These are phyloP conservation scores for Ornithoptera alexandrae DNA, from an alignment of 2,888 invertebrate species.

Conservation along the genomic window DNA sequence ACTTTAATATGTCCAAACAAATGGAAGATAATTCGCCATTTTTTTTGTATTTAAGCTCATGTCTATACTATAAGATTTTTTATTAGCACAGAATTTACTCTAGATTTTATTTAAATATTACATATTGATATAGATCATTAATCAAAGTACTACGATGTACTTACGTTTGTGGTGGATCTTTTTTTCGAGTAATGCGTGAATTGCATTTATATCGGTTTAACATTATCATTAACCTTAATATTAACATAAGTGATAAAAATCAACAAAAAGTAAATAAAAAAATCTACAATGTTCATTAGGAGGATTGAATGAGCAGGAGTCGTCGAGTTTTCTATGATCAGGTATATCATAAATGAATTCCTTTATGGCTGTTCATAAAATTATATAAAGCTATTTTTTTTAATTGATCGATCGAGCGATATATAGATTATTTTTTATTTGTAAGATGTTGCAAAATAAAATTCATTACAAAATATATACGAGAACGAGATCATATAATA, in stretches of 20 bases:
- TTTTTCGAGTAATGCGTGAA: slow-evolving; percentile 26
- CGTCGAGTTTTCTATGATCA: background rate
- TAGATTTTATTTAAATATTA: slow-evolving; percentile 12
- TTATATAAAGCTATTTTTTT: background rate
- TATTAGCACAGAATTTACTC: slow-evolving; percentile 16
- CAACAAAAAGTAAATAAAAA: slow-evolving; percentile 41
- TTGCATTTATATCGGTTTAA: slow-evolving; percentile 36
- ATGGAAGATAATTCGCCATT: background rate
- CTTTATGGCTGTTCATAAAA: background rate
- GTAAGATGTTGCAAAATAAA: background rate
- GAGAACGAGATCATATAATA: background rate
- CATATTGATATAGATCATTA: slow-evolving; percentile 10
- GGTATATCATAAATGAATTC: background rate
- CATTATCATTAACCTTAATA: slow-evolving; percentile 37
- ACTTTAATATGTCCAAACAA: background rate
- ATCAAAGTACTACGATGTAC: slow-evolving; percentile 10
- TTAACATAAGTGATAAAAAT: slow-evolving; percentile 37
- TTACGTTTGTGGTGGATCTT: slow-evolving; percentile 25
- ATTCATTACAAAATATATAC: background rate
- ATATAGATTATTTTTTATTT: background rate
- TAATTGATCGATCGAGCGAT: background rate
- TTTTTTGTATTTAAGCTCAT: slow-evolving; percentile 1
- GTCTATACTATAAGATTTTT: slow-evolving; percentile 7
- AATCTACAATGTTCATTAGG: slow-evolving; percentile 25
- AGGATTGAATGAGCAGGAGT: slow-evolving; percentile 2